A percentile compares a stretch with the other conserved stretches of the same genome.
Evolutionary conservation across 1,140 invertebrate species (phyloP).

Genomic region (Drosophila tsacasi): DNA sequence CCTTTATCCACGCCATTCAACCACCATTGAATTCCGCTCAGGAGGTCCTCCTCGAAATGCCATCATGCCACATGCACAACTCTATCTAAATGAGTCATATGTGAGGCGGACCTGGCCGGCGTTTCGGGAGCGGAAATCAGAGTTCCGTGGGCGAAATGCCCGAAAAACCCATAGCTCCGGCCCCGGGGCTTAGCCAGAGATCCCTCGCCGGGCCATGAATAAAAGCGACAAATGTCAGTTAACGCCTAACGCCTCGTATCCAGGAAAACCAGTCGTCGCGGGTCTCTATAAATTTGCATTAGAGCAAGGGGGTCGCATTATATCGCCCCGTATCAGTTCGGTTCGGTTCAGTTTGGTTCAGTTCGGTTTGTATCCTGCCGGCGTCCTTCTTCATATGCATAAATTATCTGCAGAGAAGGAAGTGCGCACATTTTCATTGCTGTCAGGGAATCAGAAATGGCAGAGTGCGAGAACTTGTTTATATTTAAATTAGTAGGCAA

Average conservation of each 20-base stretch:
- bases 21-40: slow-evolving; percentile 14
- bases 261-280: slow-evolving; percentile 47
- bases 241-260: slow-evolving; percentile 68
- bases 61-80: slow-evolving; percentile 9
- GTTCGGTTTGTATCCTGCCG: slow-evolving; percentile 27
- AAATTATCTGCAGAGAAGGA: slow-evolving; percentile 65
- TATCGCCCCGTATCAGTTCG: slow-evolving; percentile 22
- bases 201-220: slow-evolving; percentile 58
- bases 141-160: slow-evolving; percentile 24
- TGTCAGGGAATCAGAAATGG: slow-evolving; percentile 55
- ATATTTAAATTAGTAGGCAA: slow-evolving; percentile 81
- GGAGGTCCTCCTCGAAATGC: slow-evolving; percentile 17
- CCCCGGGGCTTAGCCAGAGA: slow-evolving; percentile 31
- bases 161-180: slow-evolving; percentile 25
- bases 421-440: slow-evolving; percentile 70
- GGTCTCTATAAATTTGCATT: slow-evolving; percentile 80
- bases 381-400: slow-evolving; percentile 62
- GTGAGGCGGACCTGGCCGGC: slow-evolving; percentile 42
- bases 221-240: slow-evolving; percentile 80
- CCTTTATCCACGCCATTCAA: slow-evolving; percentile 33
- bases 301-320: slow-evolving; percentile 47
- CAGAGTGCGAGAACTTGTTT: slow-evolving; percentile 70
- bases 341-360: slow-evolving; percentile 26
- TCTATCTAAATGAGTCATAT: slow-evolving; percentile 66
- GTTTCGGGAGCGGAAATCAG: slow-evolving; percentile 57